Conservation (phyloP, 1,140 invertebrate genomes). For the Drosophila elegans region DNA sequence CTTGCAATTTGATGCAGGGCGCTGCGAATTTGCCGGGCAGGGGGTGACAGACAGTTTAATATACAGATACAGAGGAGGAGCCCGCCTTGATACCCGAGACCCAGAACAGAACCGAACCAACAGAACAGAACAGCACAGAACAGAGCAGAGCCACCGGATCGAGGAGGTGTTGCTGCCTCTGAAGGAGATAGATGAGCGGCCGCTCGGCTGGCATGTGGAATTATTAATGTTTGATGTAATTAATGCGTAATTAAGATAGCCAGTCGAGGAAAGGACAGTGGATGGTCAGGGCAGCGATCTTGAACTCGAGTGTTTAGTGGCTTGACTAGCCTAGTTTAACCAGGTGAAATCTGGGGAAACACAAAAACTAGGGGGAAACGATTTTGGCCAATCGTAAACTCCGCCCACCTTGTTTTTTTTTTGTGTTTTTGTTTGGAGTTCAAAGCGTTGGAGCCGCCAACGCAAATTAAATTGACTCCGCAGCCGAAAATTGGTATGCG, state of each 20-base stretch:
- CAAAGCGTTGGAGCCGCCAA: slow-evolving; percentile 70
- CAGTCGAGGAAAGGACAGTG: slow-evolving; percentile 29
- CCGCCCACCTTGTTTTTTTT: slow-evolving; percentile 42
- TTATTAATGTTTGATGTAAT: slow-evolving; percentile 81
- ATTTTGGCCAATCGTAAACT: slow-evolving; percentile 41
- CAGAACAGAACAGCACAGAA: not conserved
- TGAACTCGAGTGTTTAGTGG: not conserved
- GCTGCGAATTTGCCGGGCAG: slow-evolving; percentile 15
- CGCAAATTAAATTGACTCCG: slow-evolving; percentile 63
- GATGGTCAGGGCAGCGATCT: slow-evolving; percentile 5
- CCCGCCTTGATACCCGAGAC: slow-evolving; percentile 25
- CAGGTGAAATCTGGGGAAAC: slow-evolving; percentile 6
- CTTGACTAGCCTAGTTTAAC: slow-evolving; percentile 34
- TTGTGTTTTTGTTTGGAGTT: slow-evolving; percentile 39
- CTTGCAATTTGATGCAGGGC: slow-evolving; percentile 53
- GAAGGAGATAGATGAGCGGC: slow-evolving; percentile 71
- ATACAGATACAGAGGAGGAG: slow-evolving; percentile 26
- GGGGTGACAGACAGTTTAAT: slow-evolving; percentile 58
- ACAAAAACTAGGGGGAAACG: slow-evolving; percentile 20
- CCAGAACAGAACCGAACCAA: not conserved
- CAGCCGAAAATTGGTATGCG: slow-evolving; percentile 18
- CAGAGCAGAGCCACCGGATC: slow-evolving; percentile 26
- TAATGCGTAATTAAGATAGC: slow-evolving; percentile 81
- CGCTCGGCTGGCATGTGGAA: slow-evolving; percentile 52
- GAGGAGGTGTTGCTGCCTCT: slow-evolving; percentile 73